phyloP scores from a whole-genome alignment of 2,797 vertebrate species.

The Spinibarbus caldwelli region DNA sequence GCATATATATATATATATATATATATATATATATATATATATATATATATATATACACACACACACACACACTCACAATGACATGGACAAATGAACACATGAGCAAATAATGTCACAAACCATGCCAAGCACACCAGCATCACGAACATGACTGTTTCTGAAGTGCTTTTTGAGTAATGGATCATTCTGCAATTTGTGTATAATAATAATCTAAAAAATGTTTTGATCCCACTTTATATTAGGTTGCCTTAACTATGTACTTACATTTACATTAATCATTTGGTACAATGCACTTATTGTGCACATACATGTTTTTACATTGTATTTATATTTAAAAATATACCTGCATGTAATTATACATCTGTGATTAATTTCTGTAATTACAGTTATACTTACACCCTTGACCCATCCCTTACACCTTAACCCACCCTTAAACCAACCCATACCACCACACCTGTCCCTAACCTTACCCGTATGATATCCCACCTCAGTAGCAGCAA shows the following conservation, averaged over 20 bases:
- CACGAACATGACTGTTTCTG: background rate
- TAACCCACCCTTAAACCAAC: background rate
- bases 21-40: no score
- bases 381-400: background rate
- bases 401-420: background rate
- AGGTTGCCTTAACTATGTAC: background rate
- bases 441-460: background rate
- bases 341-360: background rate
- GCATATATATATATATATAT: no score
- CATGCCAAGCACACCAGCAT: constrained; percentile 8
- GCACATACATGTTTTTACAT: background rate
- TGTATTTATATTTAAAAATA: background rate
- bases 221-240: background rate
- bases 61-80: constrained; percentile 43
- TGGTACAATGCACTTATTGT: background rate
- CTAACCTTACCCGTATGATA: background rate
- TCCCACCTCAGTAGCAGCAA: background rate
- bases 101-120: constrained; percentile 76
- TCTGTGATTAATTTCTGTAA: background rate
- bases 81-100: constrained; percentile 60
- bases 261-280: background rate
- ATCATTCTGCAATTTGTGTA: background rate
- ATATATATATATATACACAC: no score
- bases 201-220: background rate
- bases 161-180: background rate